Percentiles rank a stretch among this genome's conserved stretches.
These are phyloP conservation scores for Numida meleagris DNA, from an alignment of 2,113 vertebrate genomes.

Conservation along the genomic window DNA sequence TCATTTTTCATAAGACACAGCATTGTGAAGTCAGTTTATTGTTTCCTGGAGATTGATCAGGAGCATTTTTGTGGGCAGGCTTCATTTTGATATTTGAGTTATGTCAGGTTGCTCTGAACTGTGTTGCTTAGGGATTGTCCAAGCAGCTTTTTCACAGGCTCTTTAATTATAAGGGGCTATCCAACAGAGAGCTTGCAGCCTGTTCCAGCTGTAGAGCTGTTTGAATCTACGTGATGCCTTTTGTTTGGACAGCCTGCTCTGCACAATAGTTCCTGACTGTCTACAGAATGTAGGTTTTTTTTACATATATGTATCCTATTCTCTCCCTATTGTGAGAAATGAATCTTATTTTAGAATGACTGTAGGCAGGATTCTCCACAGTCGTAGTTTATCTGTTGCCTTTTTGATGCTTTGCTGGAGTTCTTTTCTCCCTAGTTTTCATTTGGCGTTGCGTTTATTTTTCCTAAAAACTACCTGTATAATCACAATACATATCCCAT, in stretches of 20 bases:
- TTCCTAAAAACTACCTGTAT: not conserved
- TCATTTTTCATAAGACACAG: not conserved
- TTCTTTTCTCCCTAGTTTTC: not conserved
- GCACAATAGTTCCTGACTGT: not conserved
- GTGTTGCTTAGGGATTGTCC: not conserved
- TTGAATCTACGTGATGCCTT: not conserved
- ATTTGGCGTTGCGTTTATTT: not conserved
- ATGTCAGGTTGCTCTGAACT: not conserved
- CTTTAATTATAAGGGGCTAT: fast-evolving
- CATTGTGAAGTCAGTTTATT: fast-evolving
- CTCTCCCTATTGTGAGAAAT: not conserved
- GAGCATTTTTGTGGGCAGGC: not conserved
- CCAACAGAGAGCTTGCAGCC: not conserved
- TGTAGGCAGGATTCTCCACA: not conserved
- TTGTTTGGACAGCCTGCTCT: not conserved
- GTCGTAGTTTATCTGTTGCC: not conserved
- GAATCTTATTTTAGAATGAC: not conserved
- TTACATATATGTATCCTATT: not conserved
- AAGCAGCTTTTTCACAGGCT: not conserved
- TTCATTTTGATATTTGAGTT: no score
- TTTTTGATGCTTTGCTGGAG: fast-evolving
- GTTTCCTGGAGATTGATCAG: not conserved
- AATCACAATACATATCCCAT: not conserved
- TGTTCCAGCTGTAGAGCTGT: not conserved
- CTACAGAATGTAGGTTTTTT: not conserved